Conservation (phyloP, 2,888 invertebrate species). For the Philhelius pedissequus region DNA sequence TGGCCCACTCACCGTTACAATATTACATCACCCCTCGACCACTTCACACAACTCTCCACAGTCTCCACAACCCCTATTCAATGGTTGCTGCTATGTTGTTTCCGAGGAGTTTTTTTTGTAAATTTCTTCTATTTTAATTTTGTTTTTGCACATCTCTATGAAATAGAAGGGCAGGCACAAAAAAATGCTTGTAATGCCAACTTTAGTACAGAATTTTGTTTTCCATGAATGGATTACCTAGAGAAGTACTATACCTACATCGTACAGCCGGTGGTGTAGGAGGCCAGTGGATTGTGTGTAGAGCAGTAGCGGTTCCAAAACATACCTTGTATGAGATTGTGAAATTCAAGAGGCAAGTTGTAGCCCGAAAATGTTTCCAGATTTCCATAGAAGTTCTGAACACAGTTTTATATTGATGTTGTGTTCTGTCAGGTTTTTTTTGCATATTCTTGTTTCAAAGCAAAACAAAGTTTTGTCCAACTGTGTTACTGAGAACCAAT, state of each 20-base stretch:
- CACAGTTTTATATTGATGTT: conserved; percentile 53
- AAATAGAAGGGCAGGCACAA: neutral
- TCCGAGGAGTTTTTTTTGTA: conserved; percentile 19
- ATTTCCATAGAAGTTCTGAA: conserved; percentile 41
- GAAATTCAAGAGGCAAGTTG: conserved; percentile 44
- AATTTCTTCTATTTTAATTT: conserved; percentile 7
- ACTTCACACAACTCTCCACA: conserved; percentile 27
- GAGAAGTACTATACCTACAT: neutral
- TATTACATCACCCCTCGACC: neutral
- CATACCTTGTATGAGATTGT: conserved; percentile 39
- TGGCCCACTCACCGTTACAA: neutral
- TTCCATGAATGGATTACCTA: conserved; percentile 60
- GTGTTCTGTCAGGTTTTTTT: conserved; percentile 25
- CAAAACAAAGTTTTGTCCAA: conserved; percentile 51
- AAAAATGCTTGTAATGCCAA: conserved; percentile 40
- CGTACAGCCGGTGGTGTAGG: neutral
- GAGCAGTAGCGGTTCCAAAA: conserved; percentile 16
- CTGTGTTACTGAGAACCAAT: conserved; percentile 30
- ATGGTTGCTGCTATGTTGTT: conserved; percentile 57
- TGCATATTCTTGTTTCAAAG: neutral
- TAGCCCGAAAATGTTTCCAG: conserved; percentile 53
- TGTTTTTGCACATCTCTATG: conserved; percentile 25
- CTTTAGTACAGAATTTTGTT: conserved; percentile 46
- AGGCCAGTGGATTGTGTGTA: neutral
- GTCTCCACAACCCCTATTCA: conserved; percentile 18